Percentiles rank a stretch among this genome's conserved stretches.
Evolutionary conservation across 2,888 invertebrate genomes (phyloP).

Genomic region (Trichopria drosophilae): DNA sequence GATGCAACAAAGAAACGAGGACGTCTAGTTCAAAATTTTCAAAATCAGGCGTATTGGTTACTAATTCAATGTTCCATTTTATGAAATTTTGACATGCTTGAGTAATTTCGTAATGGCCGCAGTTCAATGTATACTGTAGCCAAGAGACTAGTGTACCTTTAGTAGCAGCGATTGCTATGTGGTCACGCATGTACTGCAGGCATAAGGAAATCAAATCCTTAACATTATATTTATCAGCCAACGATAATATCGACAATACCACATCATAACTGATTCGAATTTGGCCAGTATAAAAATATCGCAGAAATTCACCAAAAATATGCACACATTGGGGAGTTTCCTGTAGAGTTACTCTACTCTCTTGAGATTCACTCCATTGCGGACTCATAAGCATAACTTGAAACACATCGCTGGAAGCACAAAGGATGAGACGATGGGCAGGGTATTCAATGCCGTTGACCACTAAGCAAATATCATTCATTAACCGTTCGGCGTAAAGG

Average conservation of each 20-base stretch:
- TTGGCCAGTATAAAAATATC: conserved; percentile 89
- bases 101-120: conserved; percentile 75
- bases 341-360: conserved; percentile 79
- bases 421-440: conserved; percentile 87
- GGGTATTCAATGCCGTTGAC: conserved; percentile 83
- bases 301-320: conserved; percentile 86
- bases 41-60: conserved; percentile 79
- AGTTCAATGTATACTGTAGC: conserved; percentile 86
- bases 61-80: conserved; percentile 87
- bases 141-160: conserved; percentile 84
- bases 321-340: conserved; percentile 83
- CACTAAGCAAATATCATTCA: conserved; percentile 86
- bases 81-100: conserved; percentile 80
- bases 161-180: conserved; percentile 81
- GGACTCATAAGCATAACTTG: conserved; percentile 93
- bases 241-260: conserved; percentile 83
- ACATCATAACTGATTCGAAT: conserved; percentile 81
- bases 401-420: conserved; percentile 93
- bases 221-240: conserved; percentile 95
- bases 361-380: conserved; percentile 89
- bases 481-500: conserved; percentile 80
- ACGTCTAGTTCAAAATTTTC: conserved; percentile 80
- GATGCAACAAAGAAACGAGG: conserved; percentile 74
- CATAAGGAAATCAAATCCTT: conserved; percentile 84
- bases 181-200: conserved; percentile 83